Evolutionary conservation across 2,888 invertebrate species (phyloP).

Genomic region (Mellilla xanthometata): DNA sequence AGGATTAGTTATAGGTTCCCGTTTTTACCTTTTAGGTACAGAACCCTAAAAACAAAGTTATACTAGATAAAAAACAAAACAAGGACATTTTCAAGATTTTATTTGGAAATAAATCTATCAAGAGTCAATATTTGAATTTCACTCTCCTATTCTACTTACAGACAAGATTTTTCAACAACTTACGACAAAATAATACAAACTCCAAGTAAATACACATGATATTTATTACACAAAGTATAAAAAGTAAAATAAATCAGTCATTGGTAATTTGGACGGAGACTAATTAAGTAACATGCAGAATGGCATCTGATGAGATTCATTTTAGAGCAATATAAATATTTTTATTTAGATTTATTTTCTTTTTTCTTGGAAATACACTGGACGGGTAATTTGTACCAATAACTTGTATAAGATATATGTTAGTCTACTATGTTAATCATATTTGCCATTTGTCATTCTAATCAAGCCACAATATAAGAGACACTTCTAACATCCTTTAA

Average conservation of each 20-base stretch:
- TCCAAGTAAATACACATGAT: conserved; percentile 40
- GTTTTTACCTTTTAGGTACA: too few relatives aligned
- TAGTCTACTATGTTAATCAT: too few relatives aligned
- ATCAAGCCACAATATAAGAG: too few relatives aligned
- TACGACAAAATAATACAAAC: conserved; percentile 55
- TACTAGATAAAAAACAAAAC: too few relatives aligned
- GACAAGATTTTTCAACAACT: conserved; percentile 54
- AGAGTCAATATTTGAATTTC: conserved; percentile 54
- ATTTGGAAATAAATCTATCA: conserved; percentile 71
- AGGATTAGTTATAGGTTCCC: too few relatives aligned
- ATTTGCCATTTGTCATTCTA: too few relatives aligned
- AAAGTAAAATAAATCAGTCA: conserved; percentile 70
- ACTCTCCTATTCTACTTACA: conserved; percentile 53
- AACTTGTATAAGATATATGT: background rate
- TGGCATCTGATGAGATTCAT: conserved; percentile 57
- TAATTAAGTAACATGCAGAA: conserved; percentile 66
- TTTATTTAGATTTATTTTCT: background rate
- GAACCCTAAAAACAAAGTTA: too few relatives aligned
- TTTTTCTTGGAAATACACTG: conserved; percentile 29
- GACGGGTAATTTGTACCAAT: conserved; percentile 45
- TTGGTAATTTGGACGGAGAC: conserved; percentile 79
- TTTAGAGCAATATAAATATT: conserved; percentile 21
- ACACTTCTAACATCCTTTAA: too few relatives aligned
- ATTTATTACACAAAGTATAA: conserved; percentile 36
- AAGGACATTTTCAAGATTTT: conserved; percentile 40